Percentiles rank a stretch among this genome's conserved stretches.
phyloP scores from a whole-genome alignment of 2,797 vertebrate species.

The Discoglossus pictus region DNA sequence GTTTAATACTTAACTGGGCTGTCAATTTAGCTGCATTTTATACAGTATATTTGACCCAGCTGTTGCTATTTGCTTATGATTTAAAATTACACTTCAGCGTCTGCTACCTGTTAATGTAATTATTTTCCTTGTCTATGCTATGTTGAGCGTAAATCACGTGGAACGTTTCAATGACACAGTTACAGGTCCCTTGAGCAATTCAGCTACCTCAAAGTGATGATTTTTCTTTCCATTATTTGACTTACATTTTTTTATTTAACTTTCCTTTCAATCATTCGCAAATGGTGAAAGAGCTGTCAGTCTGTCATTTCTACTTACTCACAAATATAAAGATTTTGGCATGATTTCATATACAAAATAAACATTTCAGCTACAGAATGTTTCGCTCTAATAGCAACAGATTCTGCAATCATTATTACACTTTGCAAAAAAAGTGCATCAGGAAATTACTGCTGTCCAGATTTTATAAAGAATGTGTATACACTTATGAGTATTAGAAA shows the following conservation, averaged over 20 bases:
- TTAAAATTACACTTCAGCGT: conserved; percentile 4
- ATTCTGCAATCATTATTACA: no score
- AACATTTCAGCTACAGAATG: no score
- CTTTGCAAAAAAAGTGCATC: no score
- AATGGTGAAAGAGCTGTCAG: conserved; percentile 11
- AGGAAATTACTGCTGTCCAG: no score
- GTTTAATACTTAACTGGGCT: no score
- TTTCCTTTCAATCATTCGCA: conserved; percentile 2
- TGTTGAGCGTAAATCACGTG: conserved; percentile 12
- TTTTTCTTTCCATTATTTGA: conserved; percentile 24
- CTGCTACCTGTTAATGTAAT: conserved; percentile 5
- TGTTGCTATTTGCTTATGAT: not conserved
- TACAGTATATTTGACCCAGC: no score
- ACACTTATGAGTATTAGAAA: no score
- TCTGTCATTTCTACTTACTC: conserved; percentile 11
- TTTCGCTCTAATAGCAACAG: no score
- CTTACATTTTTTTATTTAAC: conserved; percentile 12
- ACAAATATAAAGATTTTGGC: conserved; percentile 18
- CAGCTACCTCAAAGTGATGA: conserved; percentile 1
- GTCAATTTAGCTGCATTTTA: no score
- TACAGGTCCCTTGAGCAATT: conserved; percentile 14
- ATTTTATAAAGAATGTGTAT: no score
- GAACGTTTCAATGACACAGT: conserved; percentile 14
- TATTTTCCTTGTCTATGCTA: conserved; percentile 15
- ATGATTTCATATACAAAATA: conserved; percentile 1